phyloP scores from a whole-genome alignment of 1,140 invertebrate species.

The Geopemphigus sp. region DNA sequence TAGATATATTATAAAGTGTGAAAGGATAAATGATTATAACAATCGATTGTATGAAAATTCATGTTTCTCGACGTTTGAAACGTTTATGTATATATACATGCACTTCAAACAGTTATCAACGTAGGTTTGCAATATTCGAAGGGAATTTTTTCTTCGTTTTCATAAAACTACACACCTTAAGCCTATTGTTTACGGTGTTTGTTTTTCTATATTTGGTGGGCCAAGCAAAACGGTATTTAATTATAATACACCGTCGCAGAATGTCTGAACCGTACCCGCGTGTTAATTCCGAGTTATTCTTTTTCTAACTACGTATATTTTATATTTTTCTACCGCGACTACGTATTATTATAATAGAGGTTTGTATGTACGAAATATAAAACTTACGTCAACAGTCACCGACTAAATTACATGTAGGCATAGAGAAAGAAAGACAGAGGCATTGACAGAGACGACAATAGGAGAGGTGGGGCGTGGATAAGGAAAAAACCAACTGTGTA shows the following conservation, averaged over 20 bases:
- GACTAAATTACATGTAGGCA: conserved; percentile 27
- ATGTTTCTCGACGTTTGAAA: neutral
- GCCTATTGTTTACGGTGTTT: neutral
- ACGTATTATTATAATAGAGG: conserved; percentile 21
- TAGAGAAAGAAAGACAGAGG: neutral
- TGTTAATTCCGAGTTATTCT: neutral
- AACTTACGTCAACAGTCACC: neutral
- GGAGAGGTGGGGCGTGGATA: neutral
- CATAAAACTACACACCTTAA: conserved; percentile 17
- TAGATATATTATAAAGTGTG: neutral
- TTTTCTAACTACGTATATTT: conserved; percentile 7
- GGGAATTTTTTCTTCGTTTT: neutral
- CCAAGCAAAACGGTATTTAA: conserved; percentile 15
- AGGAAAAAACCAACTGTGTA: conserved; percentile 46
- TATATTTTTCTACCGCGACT: conserved; percentile 3
- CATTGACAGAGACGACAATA: no score
- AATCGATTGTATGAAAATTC: neutral
- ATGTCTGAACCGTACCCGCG: neutral
- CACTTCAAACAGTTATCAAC: neutral
- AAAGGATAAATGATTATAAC: neutral
- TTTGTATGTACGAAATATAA: neutral
- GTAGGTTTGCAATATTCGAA: neutral
- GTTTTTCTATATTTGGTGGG: conserved; percentile 12
- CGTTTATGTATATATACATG: no score
- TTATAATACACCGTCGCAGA: conserved; percentile 2